Evolutionary conservation across 2,888 invertebrate species (phyloP), one percentile per base, ranked within the genome.

Genomic region (Beris morrisii): DNA sequence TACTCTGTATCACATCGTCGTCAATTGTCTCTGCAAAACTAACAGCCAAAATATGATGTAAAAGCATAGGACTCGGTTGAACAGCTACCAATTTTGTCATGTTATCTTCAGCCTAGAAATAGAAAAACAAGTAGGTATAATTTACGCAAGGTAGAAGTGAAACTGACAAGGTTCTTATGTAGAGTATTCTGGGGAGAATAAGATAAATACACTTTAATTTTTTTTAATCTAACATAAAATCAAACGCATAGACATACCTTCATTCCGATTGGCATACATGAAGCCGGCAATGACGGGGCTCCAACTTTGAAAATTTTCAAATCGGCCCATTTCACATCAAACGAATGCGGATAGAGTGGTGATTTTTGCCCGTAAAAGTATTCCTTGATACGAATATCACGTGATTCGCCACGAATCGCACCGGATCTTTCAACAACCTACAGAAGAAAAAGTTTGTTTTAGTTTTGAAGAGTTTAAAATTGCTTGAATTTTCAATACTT

Each of bases 221-320:
- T n/a, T n/a, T n/a, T n/a, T n/a, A n/a, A n/a, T n/a, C n/a, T n/a
- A n/a, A n/a, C n/a, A 44, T 2, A 12, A 44, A 44, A 44, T 44
- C 46, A 48, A 22, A 22, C 28, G 15, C 4, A 5, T 11, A 15
- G 13, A 64, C 22, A 48, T 12, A 84, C 85, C 75, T 93, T 93
- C 95, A 97, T 97, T 58, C 97, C 98, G 67, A 97, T 85, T 0
- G 98, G 98, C 87, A 98, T 89, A 79, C 97, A 96, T 3, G 97
- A 97, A 75, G 93, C 95, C 0, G 98, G 97, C 66, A 98, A 82
- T 0, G 91, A 87, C 0, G 95, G 94, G 0, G 96, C 95, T 11
- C 97, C 96, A 74, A 97, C 93, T 86, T 97, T 97, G 77, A 88
- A 96, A 45, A 98, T 88, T 77, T 91, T 91, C 9, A 97, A 84